Evolutionary conservation across 2,888 invertebrate species (phyloP).

Genomic region (Achlya flavicornis): DNA sequence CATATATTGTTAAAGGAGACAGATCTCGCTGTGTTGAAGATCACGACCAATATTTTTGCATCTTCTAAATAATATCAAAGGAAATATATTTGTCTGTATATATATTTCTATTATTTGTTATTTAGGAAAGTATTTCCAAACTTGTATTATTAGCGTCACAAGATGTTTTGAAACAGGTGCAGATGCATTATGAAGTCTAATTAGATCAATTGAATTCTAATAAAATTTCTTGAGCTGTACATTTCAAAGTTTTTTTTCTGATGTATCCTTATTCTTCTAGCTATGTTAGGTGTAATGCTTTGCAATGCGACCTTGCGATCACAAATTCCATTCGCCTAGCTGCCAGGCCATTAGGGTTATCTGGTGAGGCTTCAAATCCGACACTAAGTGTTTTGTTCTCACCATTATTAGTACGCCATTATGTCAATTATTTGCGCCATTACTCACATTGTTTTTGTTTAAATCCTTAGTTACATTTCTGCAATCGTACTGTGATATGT

Average conservation of each 20-base stretch:
- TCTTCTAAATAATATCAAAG: slow-evolving; percentile 32
- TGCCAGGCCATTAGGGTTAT: slow-evolving; percentile 7
- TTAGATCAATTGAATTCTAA: too few relatives aligned
- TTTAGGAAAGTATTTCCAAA: slow-evolving; percentile 12
- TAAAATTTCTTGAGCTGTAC: neutral
- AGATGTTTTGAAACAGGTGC: too few relatives aligned
- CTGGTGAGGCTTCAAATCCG: slow-evolving; percentile 5
- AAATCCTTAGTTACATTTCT: slow-evolving; percentile 4
- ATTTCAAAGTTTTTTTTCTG: neutral
- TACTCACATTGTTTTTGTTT: neutral
- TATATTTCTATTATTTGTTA: slow-evolving; percentile 23
- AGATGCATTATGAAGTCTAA: too few relatives aligned
- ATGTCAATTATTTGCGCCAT: slow-evolving; percentile 3
- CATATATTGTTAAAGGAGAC: slow-evolving; percentile 52
- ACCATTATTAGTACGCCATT: slow-evolving; percentile 2
- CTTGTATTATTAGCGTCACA: too few relatives aligned
- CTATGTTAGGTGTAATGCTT: neutral
- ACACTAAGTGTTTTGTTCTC: slow-evolving; percentile 7
- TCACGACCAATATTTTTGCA: slow-evolving; percentile 64
- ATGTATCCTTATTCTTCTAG: neutral
- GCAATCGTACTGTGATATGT: neutral
- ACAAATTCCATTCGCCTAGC: slow-evolving; percentile 4
- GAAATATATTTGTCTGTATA: neutral
- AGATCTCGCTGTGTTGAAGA: slow-evolving; percentile 54
- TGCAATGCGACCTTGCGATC: slow-evolving; percentile 7